Evolutionary conservation across 1,140 invertebrate genomes (phyloP).

Genomic region (Parasteatoda tepidariorum): DNA sequence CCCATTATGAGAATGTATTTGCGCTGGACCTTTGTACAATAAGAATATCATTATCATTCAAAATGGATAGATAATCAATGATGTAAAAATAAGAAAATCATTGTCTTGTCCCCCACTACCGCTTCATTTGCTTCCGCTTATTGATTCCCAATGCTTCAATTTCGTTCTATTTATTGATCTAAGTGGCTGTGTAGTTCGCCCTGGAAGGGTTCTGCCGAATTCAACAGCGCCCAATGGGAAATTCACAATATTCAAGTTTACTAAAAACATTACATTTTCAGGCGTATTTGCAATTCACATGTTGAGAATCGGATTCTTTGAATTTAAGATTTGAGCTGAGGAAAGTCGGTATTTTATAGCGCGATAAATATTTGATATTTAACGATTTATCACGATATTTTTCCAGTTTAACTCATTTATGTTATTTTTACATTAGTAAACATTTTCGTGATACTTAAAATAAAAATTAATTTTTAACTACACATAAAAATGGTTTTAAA

Average conservation of each 20-base stretch:
- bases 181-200: not conserved
- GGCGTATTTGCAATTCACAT: not conserved
- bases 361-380: not conserved
- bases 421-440: too few species aligned
- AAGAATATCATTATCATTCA: not conserved
- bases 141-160: not conserved
- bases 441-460: too few species aligned
- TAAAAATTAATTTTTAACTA: too few species aligned
- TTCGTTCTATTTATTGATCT: not conserved
- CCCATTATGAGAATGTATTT: not conserved
- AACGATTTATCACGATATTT: too few species aligned
- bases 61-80: not conserved
- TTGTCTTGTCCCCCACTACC: not conserved
- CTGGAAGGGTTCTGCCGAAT: not conserved
- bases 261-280: too few species aligned
- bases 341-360: not conserved
- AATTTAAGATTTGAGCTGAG: not conserved
- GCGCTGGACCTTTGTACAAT: not conserved
- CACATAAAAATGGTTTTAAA: too few species aligned
- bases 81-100: too few species aligned
- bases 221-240: too few species aligned
- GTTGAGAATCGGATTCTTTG: not conserved
- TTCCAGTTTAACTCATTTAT: too few species aligned
- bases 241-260: too few species aligned
- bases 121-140: not conserved